A percentile compares a stretch with the other conserved stretches of the same genome.
These are phyloP conservation scores for Hydra vulgaris DNA, from an alignment of 30 jellyfish, hydroid and myxozoan species.

Conservation along the genomic window DNA sequence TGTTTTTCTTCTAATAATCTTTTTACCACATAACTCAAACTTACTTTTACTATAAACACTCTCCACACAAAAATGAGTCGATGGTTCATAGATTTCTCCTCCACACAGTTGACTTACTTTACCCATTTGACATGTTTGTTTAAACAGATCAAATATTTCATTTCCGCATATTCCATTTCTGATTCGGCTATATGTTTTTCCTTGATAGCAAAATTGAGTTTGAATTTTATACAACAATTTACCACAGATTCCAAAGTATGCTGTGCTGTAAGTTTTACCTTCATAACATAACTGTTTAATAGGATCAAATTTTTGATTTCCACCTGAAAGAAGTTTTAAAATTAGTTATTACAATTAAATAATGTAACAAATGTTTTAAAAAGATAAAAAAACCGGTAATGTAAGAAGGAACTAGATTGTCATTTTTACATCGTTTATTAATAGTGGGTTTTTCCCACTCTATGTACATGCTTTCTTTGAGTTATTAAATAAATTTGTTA, in stretches of 20 bases:
- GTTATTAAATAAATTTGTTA: no score
- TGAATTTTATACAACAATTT: background rate
- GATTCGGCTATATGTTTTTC: conserved; percentile 11
- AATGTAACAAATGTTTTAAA: no score
- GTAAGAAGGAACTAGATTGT: no score
- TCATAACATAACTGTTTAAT: background rate
- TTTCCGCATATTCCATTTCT: conserved; percentile 14
- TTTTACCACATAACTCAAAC: conserved; percentile 11
- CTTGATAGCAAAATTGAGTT: conserved; percentile 5
- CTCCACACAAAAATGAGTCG: conserved; percentile 16
- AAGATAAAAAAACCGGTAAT: no score
- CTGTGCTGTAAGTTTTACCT: conserved; percentile 3
- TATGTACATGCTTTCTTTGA: no score
- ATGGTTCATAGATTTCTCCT: conserved; percentile 20
- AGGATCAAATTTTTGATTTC: background rate
- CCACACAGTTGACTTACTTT: conserved; percentile 11
- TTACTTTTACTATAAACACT: conserved; percentile 1
- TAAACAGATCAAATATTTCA: conserved; percentile 9
- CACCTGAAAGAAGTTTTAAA: conserved; percentile 3
- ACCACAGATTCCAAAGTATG: conserved; percentile 11
- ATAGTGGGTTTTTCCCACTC: no score
- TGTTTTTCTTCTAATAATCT: background rate
- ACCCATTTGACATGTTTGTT: conserved; percentile 1
- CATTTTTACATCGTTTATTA: no score
- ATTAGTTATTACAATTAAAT: no score